Evolutionary conservation across 92 coral and sea anemone genomes (phyloP).

Genomic region (Hydrozoanthus gracilis): DNA sequence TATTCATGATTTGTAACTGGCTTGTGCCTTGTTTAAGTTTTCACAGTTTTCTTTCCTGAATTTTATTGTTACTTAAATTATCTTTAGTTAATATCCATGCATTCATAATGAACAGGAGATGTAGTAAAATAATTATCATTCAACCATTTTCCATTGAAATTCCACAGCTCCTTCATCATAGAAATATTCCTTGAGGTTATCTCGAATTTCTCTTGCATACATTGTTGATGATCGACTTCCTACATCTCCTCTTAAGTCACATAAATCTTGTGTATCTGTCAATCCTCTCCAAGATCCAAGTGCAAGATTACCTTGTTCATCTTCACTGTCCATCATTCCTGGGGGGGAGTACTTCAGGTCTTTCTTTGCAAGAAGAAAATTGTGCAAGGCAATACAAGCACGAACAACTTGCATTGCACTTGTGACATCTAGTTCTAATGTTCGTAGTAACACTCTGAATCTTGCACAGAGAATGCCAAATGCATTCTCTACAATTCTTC

Average conservation of each 20-base stretch:
- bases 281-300: slow-evolving; percentile 50
- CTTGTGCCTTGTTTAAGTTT: slow-evolving; percentile 39
- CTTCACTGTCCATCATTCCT: slow-evolving; percentile 46
- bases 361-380: slow-evolving; percentile 39
- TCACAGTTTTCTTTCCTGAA: slow-evolving; percentile 45
- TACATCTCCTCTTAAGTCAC: slow-evolving; percentile 40
- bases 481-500: slow-evolving; percentile 44
- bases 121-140: slow-evolving; percentile 40
- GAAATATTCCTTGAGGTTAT: slow-evolving; percentile 68
- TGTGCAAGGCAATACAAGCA: slow-evolving; percentile 37
- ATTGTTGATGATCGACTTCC: slow-evolving; percentile 56
- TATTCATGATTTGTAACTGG: slow-evolving; percentile 39
- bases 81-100: too few relatives aligned
- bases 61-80: slow-evolving; percentile 32
- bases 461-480: slow-evolving; percentile 48
- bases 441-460: slow-evolving; percentile 35
- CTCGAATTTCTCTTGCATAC: slow-evolving; percentile 66
- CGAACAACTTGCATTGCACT: slow-evolving; percentile 46
- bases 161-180: slow-evolving; percentile 66
- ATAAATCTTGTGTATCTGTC: slow-evolving; percentile 15
- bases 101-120: slow-evolving; percentile 45
- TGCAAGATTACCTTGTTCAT: slow-evolving; percentile 37
- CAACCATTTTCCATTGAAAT: slow-evolving; percentile 72
- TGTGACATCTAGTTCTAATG: slow-evolving; percentile 38
- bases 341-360: slow-evolving; percentile 46